A percentile compares a stretch with the other conserved stretches of the same genome.
These are phyloP conservation scores for Sinocyclocheilus anophthalmus DNA, from an alignment of 2,113 vertebrate genomes.

Conservation along the genomic window DNA sequence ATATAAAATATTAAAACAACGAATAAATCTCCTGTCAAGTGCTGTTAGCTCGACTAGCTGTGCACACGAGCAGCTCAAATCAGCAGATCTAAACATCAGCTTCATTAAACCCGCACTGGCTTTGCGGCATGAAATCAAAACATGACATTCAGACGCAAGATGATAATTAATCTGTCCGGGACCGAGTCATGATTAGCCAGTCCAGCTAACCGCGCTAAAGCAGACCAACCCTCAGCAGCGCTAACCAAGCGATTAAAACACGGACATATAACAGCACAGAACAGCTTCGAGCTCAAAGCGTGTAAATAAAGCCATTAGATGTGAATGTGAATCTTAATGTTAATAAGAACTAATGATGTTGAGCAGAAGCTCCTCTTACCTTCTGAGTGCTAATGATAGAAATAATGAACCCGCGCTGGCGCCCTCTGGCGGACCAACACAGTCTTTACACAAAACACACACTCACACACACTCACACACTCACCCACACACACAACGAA, in stretches of 20 bases:
- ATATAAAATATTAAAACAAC: not conserved
- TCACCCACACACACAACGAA: too few relatives aligned
- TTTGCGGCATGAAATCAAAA: not conserved
- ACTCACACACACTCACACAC: too few relatives aligned
- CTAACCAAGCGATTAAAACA: too few relatives aligned
- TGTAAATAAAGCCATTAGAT: not conserved
- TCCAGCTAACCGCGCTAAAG: conserved; percentile 24
- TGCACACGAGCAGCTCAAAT: not conserved
- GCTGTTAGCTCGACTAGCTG: not conserved
- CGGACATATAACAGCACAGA: too few relatives aligned
- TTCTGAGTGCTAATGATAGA: not conserved
- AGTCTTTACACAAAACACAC: not conserved
- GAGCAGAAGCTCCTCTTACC: conserved; percentile 2
- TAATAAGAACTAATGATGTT: not conserved
- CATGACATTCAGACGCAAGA: not conserved
- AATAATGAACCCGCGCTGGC: not conserved
- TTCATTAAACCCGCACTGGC: not conserved
- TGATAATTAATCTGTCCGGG: not conserved
- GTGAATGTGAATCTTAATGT: not conserved
- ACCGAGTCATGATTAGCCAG: conserved; percentile 2
- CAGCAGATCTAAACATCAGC: not conserved
- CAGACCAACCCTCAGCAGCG: too few relatives aligned
- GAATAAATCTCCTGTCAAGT: too few relatives aligned
- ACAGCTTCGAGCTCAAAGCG: not conserved
- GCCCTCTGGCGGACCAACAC: not conserved